phyloP scores from a whole-genome alignment of 2,888 invertebrate genomes.

The Ypsolopha scabrella region DNA sequence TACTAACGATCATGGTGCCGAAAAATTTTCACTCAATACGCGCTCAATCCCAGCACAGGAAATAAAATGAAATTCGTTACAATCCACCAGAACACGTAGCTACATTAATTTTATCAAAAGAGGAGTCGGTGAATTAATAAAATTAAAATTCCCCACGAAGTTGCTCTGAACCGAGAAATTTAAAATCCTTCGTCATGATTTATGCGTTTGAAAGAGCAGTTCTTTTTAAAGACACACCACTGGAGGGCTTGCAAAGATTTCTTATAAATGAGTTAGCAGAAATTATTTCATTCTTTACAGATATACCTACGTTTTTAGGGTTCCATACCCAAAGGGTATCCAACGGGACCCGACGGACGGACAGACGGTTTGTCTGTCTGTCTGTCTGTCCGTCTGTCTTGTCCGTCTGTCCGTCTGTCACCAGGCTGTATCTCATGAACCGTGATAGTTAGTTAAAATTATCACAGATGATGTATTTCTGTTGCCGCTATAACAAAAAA shows the following conservation, averaged over 20 bases:
- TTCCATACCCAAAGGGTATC: neutral
- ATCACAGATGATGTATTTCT: no score
- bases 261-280: slow-evolving; percentile 3
- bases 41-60: no score
- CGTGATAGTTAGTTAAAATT: no score
- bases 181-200: slow-evolving; percentile 1
- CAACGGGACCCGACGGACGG: neutral
- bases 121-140: slow-evolving; percentile 3
- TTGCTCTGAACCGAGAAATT: neutral
- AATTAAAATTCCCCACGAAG: slow-evolving; percentile 3
- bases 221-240: neutral
- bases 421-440: no score
- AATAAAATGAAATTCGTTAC: no score
- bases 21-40: no score
- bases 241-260: neutral
- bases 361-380: no score
- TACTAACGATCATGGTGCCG: no score
- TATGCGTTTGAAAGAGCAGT: slow-evolving; percentile 5
- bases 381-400: no score
- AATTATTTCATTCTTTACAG: neutral
- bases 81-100: neutral
- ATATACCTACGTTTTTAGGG: no score
- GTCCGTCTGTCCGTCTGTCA: no score
- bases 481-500: no score
- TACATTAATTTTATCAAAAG: slow-evolving; percentile 3